phyloP scores from a whole-genome alignment of 1,140 invertebrate genomes.

The Zaprionus inermis region DNA sequence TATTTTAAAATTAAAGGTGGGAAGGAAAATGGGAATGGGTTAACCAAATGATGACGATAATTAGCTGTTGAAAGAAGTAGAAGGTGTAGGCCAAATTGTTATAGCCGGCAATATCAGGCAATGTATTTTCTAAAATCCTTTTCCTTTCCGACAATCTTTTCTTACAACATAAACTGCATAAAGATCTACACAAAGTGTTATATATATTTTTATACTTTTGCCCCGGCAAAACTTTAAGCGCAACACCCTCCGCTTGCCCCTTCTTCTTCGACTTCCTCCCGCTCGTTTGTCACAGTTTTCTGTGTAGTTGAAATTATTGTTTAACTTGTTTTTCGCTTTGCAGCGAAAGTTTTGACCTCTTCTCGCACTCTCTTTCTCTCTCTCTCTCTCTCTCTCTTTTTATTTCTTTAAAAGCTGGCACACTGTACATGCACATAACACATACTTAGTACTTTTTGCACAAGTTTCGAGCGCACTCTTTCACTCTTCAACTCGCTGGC shows the following conservation, averaged over 20 bases:
- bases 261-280: no score
- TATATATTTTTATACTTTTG: neutral
- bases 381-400: neutral
- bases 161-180: neutral
- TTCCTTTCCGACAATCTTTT: neutral
- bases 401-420: neutral
- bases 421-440: slow-evolving; percentile 27
- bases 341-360: slow-evolving; percentile 13
- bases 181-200: neutral
- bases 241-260: neutral
- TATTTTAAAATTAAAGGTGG: slow-evolving; percentile 8
- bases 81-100: neutral
- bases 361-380: neutral
- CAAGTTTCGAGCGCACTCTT: slow-evolving; percentile 41
- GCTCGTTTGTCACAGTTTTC: slow-evolving; percentile 26
- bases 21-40: neutral
- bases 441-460: slow-evolving; percentile 39
- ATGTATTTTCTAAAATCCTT: neutral
- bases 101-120: neutral
- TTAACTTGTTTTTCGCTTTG: slow-evolving; percentile 14
- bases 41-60: neutral
- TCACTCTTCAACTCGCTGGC: neutral
- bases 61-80: neutral
- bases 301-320: slow-evolving; percentile 27
- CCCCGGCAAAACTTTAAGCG: neutral